Evolutionary conservation across 2,888 invertebrate genomes (phyloP), one percentile per base, ranked within the genome.

Genomic region (Tortrix viridana): DNA sequence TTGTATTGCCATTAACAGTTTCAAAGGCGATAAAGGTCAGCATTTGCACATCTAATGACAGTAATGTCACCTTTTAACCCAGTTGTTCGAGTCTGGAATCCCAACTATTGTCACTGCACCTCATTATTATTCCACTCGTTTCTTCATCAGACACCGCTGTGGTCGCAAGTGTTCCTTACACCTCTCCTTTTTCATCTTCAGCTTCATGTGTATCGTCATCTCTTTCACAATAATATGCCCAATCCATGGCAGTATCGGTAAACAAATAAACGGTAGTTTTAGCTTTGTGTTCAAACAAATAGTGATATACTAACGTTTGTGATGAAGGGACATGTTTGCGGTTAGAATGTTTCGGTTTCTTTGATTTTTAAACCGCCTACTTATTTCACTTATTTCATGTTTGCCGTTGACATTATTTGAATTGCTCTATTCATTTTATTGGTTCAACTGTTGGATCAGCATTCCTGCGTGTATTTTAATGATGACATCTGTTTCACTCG

Each of bases 61-160:
- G 83, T 84, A 85, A 87, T 85, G 84, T 68, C 89, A 90, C 90
- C 89, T 89, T 90, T 89, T 89, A 90, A 90, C 90, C 91, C 80
- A 90, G 80, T 89, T 89, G 86, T 75, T 74, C 78, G 75, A 69
- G 77, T 81, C 78, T 84, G 82, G 85, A 88, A 86, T 84, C 89
- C 88, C 80, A 76, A 71, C 81, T 83, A 88, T 89, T 90, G 89
- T 89, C 81, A 77, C 76, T 71, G 75, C 47, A 56, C 66, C 78
- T 86, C 85, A 88, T 88, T 87, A 77, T 84, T 79, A 80, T 78
- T 77, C 80, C 70, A 73, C 71, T 71, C 80, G 69, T 69, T 74
- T 78, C 84, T 83, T 86, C 82, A 88, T 87, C 86, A 83, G 73
- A 74, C 67, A 72, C 84, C 83, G 84, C 79, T 87, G 85, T 86